Conservation (phyloP, 2,888 invertebrate species). For the Sphecodes monilicornis region DNA sequence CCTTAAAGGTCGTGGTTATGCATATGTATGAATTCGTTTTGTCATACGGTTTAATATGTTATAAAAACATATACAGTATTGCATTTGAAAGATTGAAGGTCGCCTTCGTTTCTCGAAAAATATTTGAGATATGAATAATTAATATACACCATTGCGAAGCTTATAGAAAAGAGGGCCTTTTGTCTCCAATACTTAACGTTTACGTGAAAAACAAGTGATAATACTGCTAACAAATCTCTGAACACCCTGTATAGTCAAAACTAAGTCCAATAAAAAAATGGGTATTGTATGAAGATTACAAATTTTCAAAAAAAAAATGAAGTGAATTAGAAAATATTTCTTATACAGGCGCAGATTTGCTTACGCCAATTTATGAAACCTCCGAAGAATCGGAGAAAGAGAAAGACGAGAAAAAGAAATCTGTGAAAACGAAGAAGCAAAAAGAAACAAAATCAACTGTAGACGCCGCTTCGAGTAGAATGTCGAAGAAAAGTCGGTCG, state of each 20-base stretch:
- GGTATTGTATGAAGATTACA: neutral
- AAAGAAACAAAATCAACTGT: constrained; percentile 34
- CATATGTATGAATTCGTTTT: no score
- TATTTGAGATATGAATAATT: no score
- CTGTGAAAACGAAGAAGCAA: constrained; percentile 21
- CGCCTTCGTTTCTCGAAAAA: no score
- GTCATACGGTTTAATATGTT: no score
- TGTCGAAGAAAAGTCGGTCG: constrained; percentile 46
- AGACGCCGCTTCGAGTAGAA: constrained; percentile 50
- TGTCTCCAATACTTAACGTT: no score
- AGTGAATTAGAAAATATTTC: neutral
- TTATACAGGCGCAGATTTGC: neutral
- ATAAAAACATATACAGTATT: no score
- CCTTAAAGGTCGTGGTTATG: no score
- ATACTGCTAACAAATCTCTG: no score
- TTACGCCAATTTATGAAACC: neutral
- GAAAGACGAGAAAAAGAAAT: constrained; percentile 15
- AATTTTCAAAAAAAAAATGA: neutral
- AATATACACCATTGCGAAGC: no score
- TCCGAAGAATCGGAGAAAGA: constrained; percentile 2
- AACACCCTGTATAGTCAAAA: neutral
- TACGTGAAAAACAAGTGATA: no score
- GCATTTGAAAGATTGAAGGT: no score
- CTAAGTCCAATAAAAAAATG: neutral
- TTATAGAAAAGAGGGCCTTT: no score